Evolutionary conservation across 2,113 vertebrate species (phyloP).

Genomic region (Noctilio leporinus): DNA sequence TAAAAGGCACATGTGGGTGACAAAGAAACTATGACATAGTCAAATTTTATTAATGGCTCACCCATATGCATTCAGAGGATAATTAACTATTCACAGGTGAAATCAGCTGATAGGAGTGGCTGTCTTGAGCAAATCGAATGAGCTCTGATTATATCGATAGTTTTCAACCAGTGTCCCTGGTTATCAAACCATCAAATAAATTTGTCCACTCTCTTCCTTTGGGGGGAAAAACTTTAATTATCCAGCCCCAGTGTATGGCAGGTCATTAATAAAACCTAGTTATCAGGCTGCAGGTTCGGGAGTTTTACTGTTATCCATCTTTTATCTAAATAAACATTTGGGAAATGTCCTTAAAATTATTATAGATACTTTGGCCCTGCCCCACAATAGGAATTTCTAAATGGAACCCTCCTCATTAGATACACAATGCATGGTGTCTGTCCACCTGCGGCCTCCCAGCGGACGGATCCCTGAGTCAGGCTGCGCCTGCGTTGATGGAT

Average conservation of each 20-base stretch:
- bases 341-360: slow-evolving; percentile 90
- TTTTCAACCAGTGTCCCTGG: slow-evolving; percentile 88
- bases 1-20: slow-evolving; percentile 77
- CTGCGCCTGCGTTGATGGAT: slow-evolving; percentile 89
- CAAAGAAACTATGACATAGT: slow-evolving; percentile 84
- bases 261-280: slow-evolving; percentile 99
- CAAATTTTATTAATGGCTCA: slow-evolving; percentile 95
- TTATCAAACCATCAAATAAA: slow-evolving; percentile 99
- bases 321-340: slow-evolving; percentile 97
- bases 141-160: slow-evolving; percentile 90
- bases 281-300: slow-evolving; percentile 89
- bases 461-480: slow-evolving; percentile 83
- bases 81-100: slow-evolving; percentile 99
- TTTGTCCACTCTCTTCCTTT: slow-evolving; percentile 91
- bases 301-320: slow-evolving; percentile 85
- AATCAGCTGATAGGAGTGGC: slow-evolving; percentile 93
- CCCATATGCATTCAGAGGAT: slow-evolving; percentile 90
- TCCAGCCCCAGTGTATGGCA: slow-evolving; percentile 90
- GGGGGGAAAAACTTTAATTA: slow-evolving; percentile 93
- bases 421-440: slow-evolving; percentile 33
- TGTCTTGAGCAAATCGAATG: slow-evolving; percentile 89
- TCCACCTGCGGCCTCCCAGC: slow-evolving; percentile 65
- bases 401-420: slow-evolving; percentile 70
- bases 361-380: slow-evolving; percentile 83
- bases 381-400: slow-evolving; percentile 85